Percentiles rank a stretch among this genome's conserved stretches.
These are phyloP conservation scores for Xylophagus ater DNA, from an alignment of 2,888 invertebrate genomes.

Conservation along the genomic window DNA sequence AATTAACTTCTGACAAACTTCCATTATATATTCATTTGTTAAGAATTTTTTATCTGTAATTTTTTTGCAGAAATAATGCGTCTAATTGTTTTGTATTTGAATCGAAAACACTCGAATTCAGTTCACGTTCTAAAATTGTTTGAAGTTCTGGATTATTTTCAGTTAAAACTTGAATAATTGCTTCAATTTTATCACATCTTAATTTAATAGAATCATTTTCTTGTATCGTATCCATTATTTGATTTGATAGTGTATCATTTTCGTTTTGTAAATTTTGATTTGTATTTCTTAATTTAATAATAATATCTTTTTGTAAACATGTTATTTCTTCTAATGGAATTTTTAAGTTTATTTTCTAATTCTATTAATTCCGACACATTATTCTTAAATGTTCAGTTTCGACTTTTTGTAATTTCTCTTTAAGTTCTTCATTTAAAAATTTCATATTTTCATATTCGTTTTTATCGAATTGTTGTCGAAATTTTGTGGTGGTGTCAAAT, in stretches of 20 bases:
- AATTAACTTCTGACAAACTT: too few relatives aligned
- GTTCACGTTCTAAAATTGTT: too few relatives aligned
- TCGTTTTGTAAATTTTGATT: slow-evolving; percentile 41
- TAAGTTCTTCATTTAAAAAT: slow-evolving; percentile 16
- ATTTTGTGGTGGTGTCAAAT: too few relatives aligned
- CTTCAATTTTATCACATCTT: too few relatives aligned
- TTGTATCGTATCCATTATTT: slow-evolving; percentile 41
- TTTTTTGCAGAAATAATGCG: too few relatives aligned
- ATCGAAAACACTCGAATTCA: too few relatives aligned
- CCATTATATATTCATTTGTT: too few relatives aligned
- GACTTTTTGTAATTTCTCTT: slow-evolving; percentile 22
- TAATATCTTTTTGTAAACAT: slow-evolving; percentile 1
- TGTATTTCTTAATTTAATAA: slow-evolving; percentile 23
- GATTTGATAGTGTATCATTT: slow-evolving; percentile 45
- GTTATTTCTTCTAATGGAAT: background rate
- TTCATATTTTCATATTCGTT: slow-evolving; percentile 36
- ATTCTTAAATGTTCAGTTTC: slow-evolving; percentile 24
- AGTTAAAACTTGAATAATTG: too few relatives aligned
- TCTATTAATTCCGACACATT: slow-evolving; percentile 15
- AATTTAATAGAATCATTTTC: background rate
- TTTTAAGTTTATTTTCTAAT: slow-evolving; percentile 11
- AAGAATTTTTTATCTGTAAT: too few relatives aligned
- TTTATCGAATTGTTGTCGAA: slow-evolving; percentile 26
- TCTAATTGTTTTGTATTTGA: too few relatives aligned
- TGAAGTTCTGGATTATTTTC: too few relatives aligned